Percentiles rank a stretch among this genome's conserved stretches.
Conservation (phyloP, 2,113 vertebrate genomes). For the Calidris pugnax region DNA sequence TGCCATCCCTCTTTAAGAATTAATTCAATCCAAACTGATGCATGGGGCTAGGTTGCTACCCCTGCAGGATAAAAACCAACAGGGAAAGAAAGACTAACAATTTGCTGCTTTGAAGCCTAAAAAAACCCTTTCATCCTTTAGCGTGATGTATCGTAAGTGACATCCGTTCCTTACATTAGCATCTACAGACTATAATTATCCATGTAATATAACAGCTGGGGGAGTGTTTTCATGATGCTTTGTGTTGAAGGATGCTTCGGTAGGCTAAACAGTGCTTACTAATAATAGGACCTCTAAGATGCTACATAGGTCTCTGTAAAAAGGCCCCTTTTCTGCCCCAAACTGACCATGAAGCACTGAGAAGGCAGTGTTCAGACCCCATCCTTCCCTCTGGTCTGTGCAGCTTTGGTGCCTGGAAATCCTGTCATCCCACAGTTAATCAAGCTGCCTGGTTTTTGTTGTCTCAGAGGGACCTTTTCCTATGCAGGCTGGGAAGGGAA, state of each 20-base stretch:
- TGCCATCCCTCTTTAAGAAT: not conserved
- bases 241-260: not conserved
- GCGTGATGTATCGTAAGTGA: not conserved
- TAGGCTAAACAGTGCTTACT: constrained; percentile 44
- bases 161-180: constrained; percentile 20
- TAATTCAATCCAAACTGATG: not conserved
- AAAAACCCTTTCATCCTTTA: not conserved
- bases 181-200: constrained; percentile 46
- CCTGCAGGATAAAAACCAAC: not conserved
- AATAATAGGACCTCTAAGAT: constrained; percentile 16
- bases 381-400: not conserved
- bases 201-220: constrained; percentile 23
- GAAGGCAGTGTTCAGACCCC: not conserved
- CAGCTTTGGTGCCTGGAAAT: not conserved
- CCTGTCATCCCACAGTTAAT: not conserved
- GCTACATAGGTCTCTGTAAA: not conserved
- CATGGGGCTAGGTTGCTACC: not conserved
- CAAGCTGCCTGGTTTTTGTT: not conserved
- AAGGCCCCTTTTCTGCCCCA: not conserved
- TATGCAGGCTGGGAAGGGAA: not conserved
- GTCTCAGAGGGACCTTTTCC: not conserved
- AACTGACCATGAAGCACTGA: fast-evolving
- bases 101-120: constrained; percentile 2
- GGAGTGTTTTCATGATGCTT: not conserved
- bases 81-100: not conserved